Conservation (phyloP, 2,888 invertebrate genomes). For the Ophion costatus region DNA sequence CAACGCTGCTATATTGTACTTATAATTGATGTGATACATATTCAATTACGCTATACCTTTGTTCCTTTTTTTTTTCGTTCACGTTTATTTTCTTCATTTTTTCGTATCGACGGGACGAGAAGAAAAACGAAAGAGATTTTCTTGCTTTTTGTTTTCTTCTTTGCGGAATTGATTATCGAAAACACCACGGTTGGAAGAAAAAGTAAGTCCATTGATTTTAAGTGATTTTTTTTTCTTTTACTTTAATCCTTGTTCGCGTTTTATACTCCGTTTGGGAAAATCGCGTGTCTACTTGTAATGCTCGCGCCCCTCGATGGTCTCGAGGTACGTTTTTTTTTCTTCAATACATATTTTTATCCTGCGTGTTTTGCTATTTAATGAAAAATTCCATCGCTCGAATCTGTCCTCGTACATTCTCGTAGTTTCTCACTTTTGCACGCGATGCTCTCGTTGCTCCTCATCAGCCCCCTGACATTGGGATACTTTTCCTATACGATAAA, state of each 20-base stretch:
- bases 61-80: slow-evolving; percentile 39
- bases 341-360: neutral
- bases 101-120: slow-evolving; percentile 74
- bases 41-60: neutral
- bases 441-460: slow-evolving; percentile 13
- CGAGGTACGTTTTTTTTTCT: neutral
- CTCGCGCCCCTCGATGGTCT: neutral
- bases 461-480: too few species aligned
- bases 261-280: slow-evolving; percentile 27
- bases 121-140: slow-evolving; percentile 74
- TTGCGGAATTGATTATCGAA: slow-evolving; percentile 63
- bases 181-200: slow-evolving; percentile 64
- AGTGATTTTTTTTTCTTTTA: slow-evolving; percentile 31
- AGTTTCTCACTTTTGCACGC: slow-evolving; percentile 56
- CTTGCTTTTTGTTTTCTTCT: slow-evolving; percentile 38
- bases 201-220: slow-evolving; percentile 29
- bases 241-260: slow-evolving; percentile 15
- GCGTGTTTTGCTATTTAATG: slow-evolving; percentile 45
- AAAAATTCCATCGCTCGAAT: slow-evolving; percentile 66
- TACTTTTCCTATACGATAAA: too few species aligned
- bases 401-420: slow-evolving; percentile 12
- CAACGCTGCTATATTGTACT: neutral
- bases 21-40: neutral
- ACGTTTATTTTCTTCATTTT: slow-evolving; percentile 58
- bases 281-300: slow-evolving; percentile 35